Conservation (phyloP, 2,113 vertebrate genomes). For the Ifrita kowaldi region DNA sequence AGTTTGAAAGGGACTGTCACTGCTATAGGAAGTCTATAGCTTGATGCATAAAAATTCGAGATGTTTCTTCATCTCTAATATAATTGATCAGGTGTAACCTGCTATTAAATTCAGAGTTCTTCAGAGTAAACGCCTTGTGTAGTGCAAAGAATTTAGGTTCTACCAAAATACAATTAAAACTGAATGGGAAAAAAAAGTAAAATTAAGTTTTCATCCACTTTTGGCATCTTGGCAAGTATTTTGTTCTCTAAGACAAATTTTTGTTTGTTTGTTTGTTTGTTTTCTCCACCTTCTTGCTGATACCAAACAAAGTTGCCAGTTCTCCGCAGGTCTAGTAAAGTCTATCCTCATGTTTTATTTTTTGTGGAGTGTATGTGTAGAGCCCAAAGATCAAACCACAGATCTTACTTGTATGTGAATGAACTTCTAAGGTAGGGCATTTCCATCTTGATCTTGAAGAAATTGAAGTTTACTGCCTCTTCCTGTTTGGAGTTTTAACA, state of each 20-base stretch:
- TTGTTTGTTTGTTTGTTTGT: too few species aligned
- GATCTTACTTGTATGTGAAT: neutral
- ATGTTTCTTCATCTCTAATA: neutral
- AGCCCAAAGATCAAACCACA: neutral
- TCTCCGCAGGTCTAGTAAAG: neutral
- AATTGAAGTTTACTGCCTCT: neutral
- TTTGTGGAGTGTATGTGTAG: neutral
- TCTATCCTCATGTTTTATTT: neutral
- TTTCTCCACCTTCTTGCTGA: neutral
- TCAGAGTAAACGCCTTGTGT: neutral
- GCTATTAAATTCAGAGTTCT: neutral
- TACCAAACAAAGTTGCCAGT: neutral
- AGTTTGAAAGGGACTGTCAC: neutral
- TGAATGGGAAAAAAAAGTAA: neutral
- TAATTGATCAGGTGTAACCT: neutral
- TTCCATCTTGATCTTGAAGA: neutral
- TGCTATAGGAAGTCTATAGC: neutral
- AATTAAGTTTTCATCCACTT: neutral
- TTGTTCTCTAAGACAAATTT: neutral
- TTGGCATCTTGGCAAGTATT: neutral
- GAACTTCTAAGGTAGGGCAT: neutral
- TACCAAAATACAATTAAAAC: neutral
- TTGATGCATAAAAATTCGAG: rapidly evolving
- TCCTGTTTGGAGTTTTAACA: neutral
- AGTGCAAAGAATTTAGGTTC: neutral